Conservation (phyloP, 35 echinoderm and acorn worm species). For the Ophiothrix spiculata region DNA sequence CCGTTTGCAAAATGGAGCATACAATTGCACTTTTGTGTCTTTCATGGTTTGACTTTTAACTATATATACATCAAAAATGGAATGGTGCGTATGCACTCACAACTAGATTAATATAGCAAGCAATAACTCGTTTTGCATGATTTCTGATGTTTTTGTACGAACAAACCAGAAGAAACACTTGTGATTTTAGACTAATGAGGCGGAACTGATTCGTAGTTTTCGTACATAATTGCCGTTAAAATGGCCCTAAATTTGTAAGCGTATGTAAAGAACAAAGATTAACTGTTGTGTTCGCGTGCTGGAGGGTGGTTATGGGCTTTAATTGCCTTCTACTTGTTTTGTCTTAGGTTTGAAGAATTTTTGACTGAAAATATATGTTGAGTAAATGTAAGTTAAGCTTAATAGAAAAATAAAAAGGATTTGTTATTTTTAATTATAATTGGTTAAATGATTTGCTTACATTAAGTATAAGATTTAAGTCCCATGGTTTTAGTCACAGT, state of each 20-base stretch:
- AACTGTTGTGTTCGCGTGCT: background rate
- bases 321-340: background rate
- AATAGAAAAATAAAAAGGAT: background rate
- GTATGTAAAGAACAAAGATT: background rate
- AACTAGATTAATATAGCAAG: too few species aligned
- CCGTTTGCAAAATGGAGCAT: too few species aligned
- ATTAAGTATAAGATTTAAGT: too few species aligned
- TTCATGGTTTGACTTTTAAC: too few species aligned
- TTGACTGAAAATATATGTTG: background rate
- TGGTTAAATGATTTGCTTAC: background rate
- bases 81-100: too few species aligned
- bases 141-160: too few species aligned
- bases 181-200: constrained; percentile 1
- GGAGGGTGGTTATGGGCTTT: background rate
- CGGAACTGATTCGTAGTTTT: background rate
- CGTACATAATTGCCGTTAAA: constrained; percentile 4
- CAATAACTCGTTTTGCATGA: too few species aligned
- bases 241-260: background rate
- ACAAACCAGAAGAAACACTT: background rate
- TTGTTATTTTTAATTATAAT: background rate
- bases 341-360: background rate
- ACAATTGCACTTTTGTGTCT: too few species aligned
- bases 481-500: too few species aligned
- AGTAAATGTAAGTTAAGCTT: background rate
- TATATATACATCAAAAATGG: too few species aligned